A percentile compares a stretch with the other conserved stretches of the same genome.
phyloP scores from a whole-genome alignment of 2,113 vertebrate genomes.

The Bambusicola thoracicus region DNA sequence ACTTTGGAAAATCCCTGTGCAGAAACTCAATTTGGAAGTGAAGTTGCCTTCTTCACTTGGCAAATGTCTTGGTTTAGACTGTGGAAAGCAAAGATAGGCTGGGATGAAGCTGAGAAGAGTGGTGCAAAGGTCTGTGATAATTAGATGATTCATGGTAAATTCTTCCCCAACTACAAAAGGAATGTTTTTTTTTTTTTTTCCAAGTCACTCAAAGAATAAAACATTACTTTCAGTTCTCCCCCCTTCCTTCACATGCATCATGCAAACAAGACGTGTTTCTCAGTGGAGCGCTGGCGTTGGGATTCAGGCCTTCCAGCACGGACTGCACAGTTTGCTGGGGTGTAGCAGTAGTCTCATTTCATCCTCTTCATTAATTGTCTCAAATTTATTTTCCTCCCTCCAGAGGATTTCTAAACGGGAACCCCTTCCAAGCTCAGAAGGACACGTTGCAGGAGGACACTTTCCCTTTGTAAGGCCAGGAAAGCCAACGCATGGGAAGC shows the following conservation, averaged over 20 bases:
- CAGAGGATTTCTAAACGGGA: conserved; percentile 23
- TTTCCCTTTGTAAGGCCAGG: neutral
- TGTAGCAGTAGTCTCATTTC: neutral
- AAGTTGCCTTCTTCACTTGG: neutral
- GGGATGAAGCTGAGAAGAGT: neutral
- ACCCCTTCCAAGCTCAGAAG: neutral
- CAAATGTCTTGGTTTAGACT: neutral
- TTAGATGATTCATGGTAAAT: neutral
- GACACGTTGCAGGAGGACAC: neutral
- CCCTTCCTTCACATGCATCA: neutral
- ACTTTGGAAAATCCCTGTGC: neutral
- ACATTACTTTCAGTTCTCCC: neutral
- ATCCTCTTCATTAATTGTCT: neutral
- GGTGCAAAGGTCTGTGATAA: neutral
- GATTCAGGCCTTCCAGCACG: neutral
- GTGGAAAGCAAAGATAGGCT: neutral
- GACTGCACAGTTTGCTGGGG: neutral
- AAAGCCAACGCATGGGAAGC: neutral
- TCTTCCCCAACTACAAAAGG: neutral
- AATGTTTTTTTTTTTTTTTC: neutral
- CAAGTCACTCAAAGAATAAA: neutral
- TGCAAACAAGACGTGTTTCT: neutral
- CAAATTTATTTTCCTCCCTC: neutral
- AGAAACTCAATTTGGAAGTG: neutral
- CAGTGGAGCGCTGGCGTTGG: neutral